Percentiles rank a stretch among this genome's conserved stretches.
phyloP scores from a whole-genome alignment of 2,888 invertebrate species.

The Lasioglossum vierecki region DNA sequence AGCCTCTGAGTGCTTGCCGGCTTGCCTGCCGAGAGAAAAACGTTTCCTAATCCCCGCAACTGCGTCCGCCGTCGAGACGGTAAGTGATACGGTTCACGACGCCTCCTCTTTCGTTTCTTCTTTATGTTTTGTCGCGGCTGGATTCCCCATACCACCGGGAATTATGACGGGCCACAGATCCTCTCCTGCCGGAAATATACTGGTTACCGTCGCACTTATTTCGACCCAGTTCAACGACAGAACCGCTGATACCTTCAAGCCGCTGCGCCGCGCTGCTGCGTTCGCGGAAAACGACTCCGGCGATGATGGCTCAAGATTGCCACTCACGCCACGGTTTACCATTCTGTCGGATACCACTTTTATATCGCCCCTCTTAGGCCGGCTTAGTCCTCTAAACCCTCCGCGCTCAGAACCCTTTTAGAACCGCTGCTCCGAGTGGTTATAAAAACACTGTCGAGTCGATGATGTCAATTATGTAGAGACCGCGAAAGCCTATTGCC shows the following conservation, averaged over 20 bases:
- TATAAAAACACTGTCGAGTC: not conserved
- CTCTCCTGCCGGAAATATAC: slow-evolving; percentile 18
- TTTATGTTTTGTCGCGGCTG: not conserved
- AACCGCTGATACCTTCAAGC: not conserved
- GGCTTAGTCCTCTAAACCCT: not conserved
- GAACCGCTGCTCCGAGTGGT: not conserved
- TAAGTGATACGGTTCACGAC: slow-evolving; percentile 58
- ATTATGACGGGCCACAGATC: slow-evolving; percentile 43
- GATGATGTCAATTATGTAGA: not conserved
- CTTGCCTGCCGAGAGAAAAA: slow-evolving; percentile 48
- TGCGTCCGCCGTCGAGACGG: slow-evolving; percentile 54
- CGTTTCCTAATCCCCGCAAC: slow-evolving; percentile 60
- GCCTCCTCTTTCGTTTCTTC: not conserved
- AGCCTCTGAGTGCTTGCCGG: slow-evolving; percentile 45
- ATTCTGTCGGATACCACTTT: not conserved
- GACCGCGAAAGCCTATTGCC: not conserved
- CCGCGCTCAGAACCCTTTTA: not conserved
- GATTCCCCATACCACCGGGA: slow-evolving; percentile 12
- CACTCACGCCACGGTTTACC: not conserved
- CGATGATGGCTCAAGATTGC: not conserved
- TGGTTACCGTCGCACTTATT: slow-evolving; percentile 33
- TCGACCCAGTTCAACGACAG: slow-evolving; percentile 28
- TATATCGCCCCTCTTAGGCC: not conserved
- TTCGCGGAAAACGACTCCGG: not conserved
- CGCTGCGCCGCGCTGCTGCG: too few relatives aligned